A percentile compares a stretch with the other conserved stretches of the same genome.
Conservation (phyloP, 1,140 invertebrate genomes). For the Zaprionus inermis region DNA sequence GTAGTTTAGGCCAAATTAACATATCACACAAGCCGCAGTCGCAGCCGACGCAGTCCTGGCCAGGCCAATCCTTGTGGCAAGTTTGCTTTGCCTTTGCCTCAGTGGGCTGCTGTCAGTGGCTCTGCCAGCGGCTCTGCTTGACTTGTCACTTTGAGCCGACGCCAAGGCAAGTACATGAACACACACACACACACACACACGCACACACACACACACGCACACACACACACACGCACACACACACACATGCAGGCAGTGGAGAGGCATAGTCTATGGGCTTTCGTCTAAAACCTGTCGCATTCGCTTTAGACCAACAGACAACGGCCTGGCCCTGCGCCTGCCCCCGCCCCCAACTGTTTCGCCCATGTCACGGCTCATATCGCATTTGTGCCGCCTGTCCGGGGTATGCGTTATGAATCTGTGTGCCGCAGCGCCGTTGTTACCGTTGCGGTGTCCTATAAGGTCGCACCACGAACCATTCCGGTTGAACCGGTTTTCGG, state of each 20-base stretch:
- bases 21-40: slow-evolving; percentile 66
- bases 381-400: slow-evolving; percentile 49
- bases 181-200: neutral
- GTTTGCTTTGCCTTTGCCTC: no score
- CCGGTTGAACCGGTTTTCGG: neutral
- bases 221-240: neutral
- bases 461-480: neutral
- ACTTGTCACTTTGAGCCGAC: slow-evolving; percentile 69
- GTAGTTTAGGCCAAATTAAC: slow-evolving; percentile 77
- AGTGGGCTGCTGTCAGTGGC: slow-evolving; percentile 23
- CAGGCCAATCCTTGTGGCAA: slow-evolving; percentile 29
- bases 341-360: neutral
- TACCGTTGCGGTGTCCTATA: neutral
- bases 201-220: neutral
- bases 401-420: slow-evolving; percentile 55
- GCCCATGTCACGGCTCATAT: slow-evolving; percentile 66
- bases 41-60: slow-evolving; percentile 16
- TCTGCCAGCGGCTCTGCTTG: slow-evolving; percentile 49
- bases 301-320: slow-evolving; percentile 38
- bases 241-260: neutral
- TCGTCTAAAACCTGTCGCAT: slow-evolving; percentile 45
- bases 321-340: neutral
- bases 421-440: slow-evolving; percentile 7
- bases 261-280: neutral
- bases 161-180: slow-evolving; percentile 34